A percentile compares a stretch with the other conserved stretches of the same genome.
phyloP scores from a whole-genome alignment of 2,888 invertebrate genomes.

The Augiades crinisus region DNA sequence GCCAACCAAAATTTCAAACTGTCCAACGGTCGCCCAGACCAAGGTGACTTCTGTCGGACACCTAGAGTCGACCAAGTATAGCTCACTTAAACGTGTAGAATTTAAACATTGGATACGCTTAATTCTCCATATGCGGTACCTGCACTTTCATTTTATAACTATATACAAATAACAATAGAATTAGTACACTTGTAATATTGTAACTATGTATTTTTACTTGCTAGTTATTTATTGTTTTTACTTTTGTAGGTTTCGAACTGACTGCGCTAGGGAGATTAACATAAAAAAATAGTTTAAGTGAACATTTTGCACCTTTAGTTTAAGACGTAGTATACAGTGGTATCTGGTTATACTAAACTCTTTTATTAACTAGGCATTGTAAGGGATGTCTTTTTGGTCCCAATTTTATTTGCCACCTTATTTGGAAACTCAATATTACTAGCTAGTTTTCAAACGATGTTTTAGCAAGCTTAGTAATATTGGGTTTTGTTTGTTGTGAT shows the following conservation, averaged over 20 bases:
- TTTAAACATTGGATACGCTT: slow-evolving; percentile 63
- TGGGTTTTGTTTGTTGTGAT: background rate
- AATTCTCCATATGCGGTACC: slow-evolving; percentile 69
- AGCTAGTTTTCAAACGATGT: background rate
- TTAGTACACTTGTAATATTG: slow-evolving; percentile 56
- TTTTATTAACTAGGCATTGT: background rate
- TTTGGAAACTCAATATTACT: background rate
- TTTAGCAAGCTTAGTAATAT: background rate
- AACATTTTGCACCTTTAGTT: slow-evolving; percentile 62
- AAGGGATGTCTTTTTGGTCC: slow-evolving; percentile 12
- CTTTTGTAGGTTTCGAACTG: slow-evolving; percentile 70
- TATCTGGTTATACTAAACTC: background rate
- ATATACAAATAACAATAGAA: slow-evolving; percentile 65
- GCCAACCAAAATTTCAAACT: background rate
- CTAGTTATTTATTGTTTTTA: slow-evolving; percentile 69
- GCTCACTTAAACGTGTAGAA: background rate
- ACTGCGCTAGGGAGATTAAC: slow-evolving; percentile 74
- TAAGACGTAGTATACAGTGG: slow-evolving; percentile 42
- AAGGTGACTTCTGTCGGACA: background rate
- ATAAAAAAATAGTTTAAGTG: slow-evolving; percentile 64
- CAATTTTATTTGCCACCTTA: background rate
- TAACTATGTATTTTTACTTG: slow-evolving; percentile 54
- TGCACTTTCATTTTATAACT: slow-evolving; percentile 67
- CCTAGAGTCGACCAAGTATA: background rate
- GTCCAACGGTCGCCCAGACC: background rate